Evolutionary conservation across 2,797 vertebrate species (phyloP), one percentile per base, ranked within the genome.

Genomic region (Naso thynnoides): DNA sequence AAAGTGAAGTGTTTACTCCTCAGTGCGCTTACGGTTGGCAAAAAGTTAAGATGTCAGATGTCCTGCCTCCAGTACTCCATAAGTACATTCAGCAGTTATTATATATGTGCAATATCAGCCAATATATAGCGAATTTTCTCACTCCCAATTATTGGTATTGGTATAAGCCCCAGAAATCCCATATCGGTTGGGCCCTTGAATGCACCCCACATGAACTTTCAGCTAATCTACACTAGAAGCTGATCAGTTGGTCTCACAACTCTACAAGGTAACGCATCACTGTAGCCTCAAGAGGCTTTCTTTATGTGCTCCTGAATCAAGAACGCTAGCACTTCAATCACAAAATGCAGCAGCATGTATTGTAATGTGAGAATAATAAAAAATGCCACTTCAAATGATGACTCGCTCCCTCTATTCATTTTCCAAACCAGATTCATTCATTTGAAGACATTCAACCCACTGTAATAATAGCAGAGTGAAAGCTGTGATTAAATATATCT

Each of bases 401-500:
- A 67, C 19, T 55, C 1, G 6, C 31, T 73, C 19, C 39, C 64
- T 63, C 57, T 73, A 57, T 74, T 67, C 33, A 75, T 85, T 72
- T 65, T 54, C 42, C 55, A 57, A 64, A 68, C 14, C 29, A 11
- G 53, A 38, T 66, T 45, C 2, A 63, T 72, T 70, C 13, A 58
- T 68, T 70, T 42, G 23, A 45, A 73, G 53, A 67, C 66, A 14
- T 26, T 11, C 26, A 24, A 19, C 21, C 26, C 41, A 15, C 49
- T 38, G 38, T 53, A 65, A 44, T 26, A 66, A 31, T 8, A 52
- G 76, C 33, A 23, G 70, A 44, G 76, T 73, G 61, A 44, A 61
- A 44, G 70, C 49, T 56, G 57, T 53, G 53, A 84, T 76, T 82
- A 67, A 81, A 61, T 59, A 66, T 13, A 27, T 67, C 29, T 1